Evolutionary conservation across 2,113 vertebrate species (phyloP).

Genomic region (Calonectris borealis): DNA sequence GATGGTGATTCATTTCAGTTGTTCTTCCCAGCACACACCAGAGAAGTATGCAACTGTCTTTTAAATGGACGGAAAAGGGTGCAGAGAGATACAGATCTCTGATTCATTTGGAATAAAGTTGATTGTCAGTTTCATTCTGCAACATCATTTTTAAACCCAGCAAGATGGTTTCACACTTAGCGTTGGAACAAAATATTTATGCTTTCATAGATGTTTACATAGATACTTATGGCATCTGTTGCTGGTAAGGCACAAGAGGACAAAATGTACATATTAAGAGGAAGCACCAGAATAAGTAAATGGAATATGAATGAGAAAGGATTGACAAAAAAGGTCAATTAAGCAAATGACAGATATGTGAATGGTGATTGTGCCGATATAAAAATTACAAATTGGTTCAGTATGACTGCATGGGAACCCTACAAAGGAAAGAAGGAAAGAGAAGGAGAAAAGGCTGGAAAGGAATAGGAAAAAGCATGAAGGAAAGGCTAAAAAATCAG

Average conservation of each 20-base stretch:
- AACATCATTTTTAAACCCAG: not conserved
- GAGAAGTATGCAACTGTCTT: not conserved
- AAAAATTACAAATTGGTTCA: not conserved
- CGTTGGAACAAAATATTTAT: not conserved
- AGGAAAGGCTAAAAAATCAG: not conserved
- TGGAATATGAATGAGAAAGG: not conserved
- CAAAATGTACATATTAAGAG: not conserved
- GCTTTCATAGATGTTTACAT: not conserved
- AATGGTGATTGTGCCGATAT: rapidly evolving
- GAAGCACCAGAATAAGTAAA: not conserved
- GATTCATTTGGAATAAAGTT: not conserved
- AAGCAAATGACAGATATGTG: not conserved
- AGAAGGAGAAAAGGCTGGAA: not conserved
- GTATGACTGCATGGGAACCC: not conserved
- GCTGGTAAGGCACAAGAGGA: not conserved
- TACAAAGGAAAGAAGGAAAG: not conserved
- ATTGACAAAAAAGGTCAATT: not conserved
- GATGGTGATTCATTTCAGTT: not conserved
- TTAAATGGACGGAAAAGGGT: not conserved
- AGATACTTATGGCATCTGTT: not conserved
- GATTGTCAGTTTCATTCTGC: not conserved
- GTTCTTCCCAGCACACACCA: not conserved
- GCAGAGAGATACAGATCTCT: not conserved
- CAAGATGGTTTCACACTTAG: not conserved
- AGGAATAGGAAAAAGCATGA: not conserved